Conservation (phyloP, 2,797 vertebrate species). For the Xiphorhynchus erythropygius region DNA sequence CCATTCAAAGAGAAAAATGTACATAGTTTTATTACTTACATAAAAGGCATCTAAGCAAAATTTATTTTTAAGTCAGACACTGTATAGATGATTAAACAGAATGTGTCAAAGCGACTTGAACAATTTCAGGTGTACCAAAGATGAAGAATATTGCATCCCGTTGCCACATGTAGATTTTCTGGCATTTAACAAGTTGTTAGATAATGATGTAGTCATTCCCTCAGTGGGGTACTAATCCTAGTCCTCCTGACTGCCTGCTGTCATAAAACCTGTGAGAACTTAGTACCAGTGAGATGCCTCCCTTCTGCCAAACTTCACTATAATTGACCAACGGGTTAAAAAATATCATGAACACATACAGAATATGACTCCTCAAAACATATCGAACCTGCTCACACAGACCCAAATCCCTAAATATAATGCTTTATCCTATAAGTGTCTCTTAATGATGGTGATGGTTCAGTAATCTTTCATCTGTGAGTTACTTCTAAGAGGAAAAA, state of each 20-base stretch:
- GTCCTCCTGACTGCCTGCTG: conserved; percentile 14
- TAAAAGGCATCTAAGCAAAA: not conserved
- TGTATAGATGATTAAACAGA: not conserved
- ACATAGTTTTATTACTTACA: not conserved
- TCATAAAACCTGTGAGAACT: conserved; percentile 24
- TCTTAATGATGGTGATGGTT: not conserved
- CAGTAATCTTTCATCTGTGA: not conserved
- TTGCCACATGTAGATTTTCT: conserved; percentile 23
- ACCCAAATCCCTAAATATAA: not conserved
- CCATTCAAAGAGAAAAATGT: not conserved
- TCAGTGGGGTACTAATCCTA: conserved; percentile 23
- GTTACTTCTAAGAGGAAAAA: not conserved
- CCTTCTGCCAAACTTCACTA: not conserved
- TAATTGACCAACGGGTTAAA: conserved; percentile 21
- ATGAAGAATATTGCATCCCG: not conserved
- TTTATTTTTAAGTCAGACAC: not conserved
- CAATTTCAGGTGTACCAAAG: not conserved
- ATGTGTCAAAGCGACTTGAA: not conserved
- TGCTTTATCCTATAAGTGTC: not conserved
- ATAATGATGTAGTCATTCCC: conserved; percentile 34
- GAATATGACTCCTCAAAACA: not conserved
- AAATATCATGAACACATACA: not conserved
- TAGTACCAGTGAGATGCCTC: not conserved
- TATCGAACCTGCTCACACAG: not conserved
- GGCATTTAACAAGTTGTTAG: conserved; percentile 31